Evolutionary conservation across 2,797 vertebrate species (phyloP), one percentile per base, ranked within the genome.

Genomic region (Peromyscus nudipes): DNA sequence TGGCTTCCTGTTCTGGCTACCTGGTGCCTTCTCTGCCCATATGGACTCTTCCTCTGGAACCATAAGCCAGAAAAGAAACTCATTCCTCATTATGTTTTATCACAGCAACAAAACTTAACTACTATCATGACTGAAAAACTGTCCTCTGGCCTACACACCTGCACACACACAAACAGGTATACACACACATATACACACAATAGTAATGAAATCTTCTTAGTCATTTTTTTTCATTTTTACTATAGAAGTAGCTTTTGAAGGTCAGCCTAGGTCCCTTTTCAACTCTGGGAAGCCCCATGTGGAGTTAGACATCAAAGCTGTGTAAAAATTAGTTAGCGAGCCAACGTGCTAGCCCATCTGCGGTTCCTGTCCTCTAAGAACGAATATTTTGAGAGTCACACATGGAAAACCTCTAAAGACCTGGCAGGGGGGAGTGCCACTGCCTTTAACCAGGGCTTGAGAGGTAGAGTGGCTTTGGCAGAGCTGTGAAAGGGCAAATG

Each of bases 371-470:
- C 69, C 60, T 71, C 11, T 9, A 82, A 82, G 37, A 57, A 31
- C 65, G n/a, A 37, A 14, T 13, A n/a, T 12, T 40, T 64, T 19
- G 13, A 80, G 16, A 43, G 16, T 57, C 49, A 69, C 34, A 65
- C 23, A 6, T 3, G n/a, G 69, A n/a, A 37, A 46, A 25, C 2
- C 9, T 1, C 17, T 17, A 64, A 17, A 14, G 62, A 62, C 17
- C 6, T n/a, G 34, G 27, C 3, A 2, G 0, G 8, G 14, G 14
- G 23, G 7, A 5, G 57, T 12, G 37, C 8, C 0, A 0, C 49
- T 14, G 57, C 67, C 55, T 17, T 76, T 23, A 40, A 46, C 52
- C 3, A 52, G 52, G 7, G 46, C 25, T 84, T 29, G 7, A 46
- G 60, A 46, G 60, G 60, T 21, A 21, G 31, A 0, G 60, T 46